phyloP scores from a whole-genome alignment of 2,113 vertebrate species.

The Nesoenas mayeri region DNA sequence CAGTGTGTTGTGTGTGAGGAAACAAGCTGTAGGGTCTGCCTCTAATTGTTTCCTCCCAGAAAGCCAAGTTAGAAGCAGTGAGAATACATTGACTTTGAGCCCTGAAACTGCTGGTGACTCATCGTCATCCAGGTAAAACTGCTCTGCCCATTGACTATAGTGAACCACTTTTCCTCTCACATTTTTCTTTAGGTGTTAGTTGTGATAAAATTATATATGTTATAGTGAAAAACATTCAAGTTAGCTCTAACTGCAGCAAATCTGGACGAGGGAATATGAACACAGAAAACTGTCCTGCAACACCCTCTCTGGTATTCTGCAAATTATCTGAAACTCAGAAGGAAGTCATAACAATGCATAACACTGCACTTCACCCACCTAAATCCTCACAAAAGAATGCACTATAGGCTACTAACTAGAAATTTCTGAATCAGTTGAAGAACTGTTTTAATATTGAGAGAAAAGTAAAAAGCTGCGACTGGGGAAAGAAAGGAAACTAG shows the following conservation, averaged over 20 bases:
- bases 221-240: neutral
- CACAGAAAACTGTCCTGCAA: neutral
- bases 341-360: neutral
- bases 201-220: neutral
- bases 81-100: neutral
- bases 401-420: neutral
- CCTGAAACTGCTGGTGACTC: neutral
- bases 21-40: neutral
- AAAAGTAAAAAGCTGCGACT: neutral
- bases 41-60: neutral
- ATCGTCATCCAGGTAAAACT: neutral
- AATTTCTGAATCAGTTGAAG: neutral
- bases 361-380: neutral
- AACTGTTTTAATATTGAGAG: neutral
- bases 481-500: neutral
- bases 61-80: neutral
- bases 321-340: neutral
- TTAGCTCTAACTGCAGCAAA: neutral
- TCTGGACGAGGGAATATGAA: neutral
- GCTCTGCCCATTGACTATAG: neutral
- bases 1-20: neutral
- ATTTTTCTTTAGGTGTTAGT: neutral
- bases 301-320: rapidly evolving
- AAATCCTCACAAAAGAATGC: neutral
- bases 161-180: neutral